Conservation (phyloP, 2,888 invertebrate species). For the Sialis fuliginosa region DNA sequence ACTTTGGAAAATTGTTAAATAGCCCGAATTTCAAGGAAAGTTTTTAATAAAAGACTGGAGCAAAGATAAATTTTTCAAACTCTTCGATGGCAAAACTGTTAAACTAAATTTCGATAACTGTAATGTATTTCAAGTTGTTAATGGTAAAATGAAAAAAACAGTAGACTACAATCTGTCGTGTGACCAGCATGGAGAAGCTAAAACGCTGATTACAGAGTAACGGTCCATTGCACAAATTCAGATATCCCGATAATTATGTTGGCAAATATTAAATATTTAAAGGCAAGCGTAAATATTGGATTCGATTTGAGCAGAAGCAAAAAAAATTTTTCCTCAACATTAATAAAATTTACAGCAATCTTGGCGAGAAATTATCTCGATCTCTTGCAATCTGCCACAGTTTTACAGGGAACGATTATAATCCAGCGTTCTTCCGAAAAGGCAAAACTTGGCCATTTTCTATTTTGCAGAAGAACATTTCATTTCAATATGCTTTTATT, state of each 20-base stretch:
- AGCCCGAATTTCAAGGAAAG: constrained; percentile 14
- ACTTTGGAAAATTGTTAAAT: constrained; percentile 15
- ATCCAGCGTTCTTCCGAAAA: constrained; percentile 10
- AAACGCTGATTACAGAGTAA: constrained; percentile 11
- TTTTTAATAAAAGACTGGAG: constrained; percentile 14
- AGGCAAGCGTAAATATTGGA: constrained; percentile 7
- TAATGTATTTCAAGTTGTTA: constrained; percentile 11
- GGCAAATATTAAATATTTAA: constrained; percentile 10
- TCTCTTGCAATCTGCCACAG: constrained; percentile 10
- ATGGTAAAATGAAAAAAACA: constrained; percentile 10
- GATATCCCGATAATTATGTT: constrained; percentile 14
- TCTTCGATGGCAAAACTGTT: constrained; percentile 11
- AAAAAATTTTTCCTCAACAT: constrained; percentile 8
- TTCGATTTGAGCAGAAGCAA: constrained; percentile 8
- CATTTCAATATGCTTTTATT: constrained; percentile 9
- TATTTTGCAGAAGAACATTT: constrained; percentile 7
- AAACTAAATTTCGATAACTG: constrained; percentile 12
- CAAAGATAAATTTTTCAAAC: constrained; percentile 10
- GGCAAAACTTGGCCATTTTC: constrained; percentile 9
- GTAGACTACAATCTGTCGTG: constrained; percentile 11
- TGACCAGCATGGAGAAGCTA: constrained; percentile 13
- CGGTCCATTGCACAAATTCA: constrained; percentile 13
- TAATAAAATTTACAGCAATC: constrained; percentile 9
- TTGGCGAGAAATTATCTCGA: constrained; percentile 9
- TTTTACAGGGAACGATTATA: constrained; percentile 11